A percentile compares a stretch with the other conserved stretches of the same genome.
phyloP scores from a whole-genome alignment of 2,113 vertebrate species.

The Panthera uncia region DNA sequence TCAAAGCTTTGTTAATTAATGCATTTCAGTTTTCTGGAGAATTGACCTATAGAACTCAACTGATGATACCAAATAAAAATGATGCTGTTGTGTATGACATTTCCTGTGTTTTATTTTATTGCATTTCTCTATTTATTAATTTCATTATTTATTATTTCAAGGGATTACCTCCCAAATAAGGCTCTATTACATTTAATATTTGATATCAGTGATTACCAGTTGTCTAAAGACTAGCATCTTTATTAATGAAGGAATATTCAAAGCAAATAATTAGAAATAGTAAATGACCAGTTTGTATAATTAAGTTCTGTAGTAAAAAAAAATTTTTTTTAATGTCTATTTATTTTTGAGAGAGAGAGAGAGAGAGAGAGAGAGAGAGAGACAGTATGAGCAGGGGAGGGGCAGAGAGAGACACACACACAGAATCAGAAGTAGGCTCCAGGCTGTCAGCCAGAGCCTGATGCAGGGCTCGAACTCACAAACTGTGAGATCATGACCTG shows the following conservation, averaged over 20 bases:
- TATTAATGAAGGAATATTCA: constrained; percentile 22
- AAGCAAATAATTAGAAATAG: constrained; percentile 17
- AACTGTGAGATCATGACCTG: too few species aligned
- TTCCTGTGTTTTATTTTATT: constrained; percentile 28
- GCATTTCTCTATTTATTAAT: background rate
- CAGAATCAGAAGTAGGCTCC: too few species aligned
- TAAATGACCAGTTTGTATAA: background rate
- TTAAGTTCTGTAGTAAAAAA: background rate
- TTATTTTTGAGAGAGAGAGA: too few species aligned
- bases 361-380: too few species aligned
- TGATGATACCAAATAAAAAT: constrained; percentile 26
- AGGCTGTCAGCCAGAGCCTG: too few species aligned
- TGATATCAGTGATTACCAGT: background rate
- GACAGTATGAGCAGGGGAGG: too few species aligned
- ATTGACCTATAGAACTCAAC: background rate
- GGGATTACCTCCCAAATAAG: background rate
- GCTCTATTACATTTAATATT: background rate
- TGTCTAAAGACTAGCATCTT: background rate
- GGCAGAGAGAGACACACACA: too few species aligned
- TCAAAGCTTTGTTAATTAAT: background rate
- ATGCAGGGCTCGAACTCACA: too few species aligned
- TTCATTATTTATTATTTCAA: constrained; percentile 25
- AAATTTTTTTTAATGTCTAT: too few species aligned
- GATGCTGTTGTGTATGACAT: background rate
- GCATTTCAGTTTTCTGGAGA: constrained; percentile 31